Base-by-base conservation (phyloP, 2,888 invertebrate species). In the Drosophila affinis region DNA sequence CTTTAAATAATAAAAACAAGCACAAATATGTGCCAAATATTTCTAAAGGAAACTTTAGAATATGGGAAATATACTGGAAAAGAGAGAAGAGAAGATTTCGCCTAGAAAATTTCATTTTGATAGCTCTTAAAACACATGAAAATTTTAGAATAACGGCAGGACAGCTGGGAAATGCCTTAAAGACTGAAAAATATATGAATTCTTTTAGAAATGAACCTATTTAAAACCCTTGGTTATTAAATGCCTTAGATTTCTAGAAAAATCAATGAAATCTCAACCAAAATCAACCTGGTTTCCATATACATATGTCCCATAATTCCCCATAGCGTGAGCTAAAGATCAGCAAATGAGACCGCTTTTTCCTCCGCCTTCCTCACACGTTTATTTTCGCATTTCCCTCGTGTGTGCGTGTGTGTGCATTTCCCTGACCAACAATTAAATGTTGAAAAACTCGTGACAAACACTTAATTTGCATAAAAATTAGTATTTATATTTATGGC, bases 401-500 rank as follows among this genome's bases (percentile, higher is more conserved):
- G 14, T 12, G 14, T n/a, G 6, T 34, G 18, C 18, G 18, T 5
- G 1, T 17, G 65, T 55, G 39, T 5, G 48, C 55, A 70, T 18
- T 45, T 72, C 53, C 53, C 72, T 24, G 39, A 24, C 52, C 21
- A 39, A 27, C 72, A 69, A 71, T 71, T 61, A 71, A 55, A 34
- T 46, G 32, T n/a, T 69, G 9, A 52, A 69, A 69, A 69, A 59
- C 32, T 70, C 59, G 51, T 62, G 72, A 29, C 62, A 72, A 61
- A 71, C 34, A 55, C 45, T 34, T 39, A 60, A 69, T 68, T 68
- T 58, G 58, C 69, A 68, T 68, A 45, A 61, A 61, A 61, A 69
- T 69, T 54, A 71, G 48, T 61, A 70, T 60, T 60, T 68, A 52
- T 48, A 71, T 47, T 62, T 57, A 18, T 17, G 21, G 24, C 70